A percentile compares a stretch with the other conserved stretches of the same genome.
These are phyloP conservation scores for Rostratula benghalensis DNA, from an alignment of 2,113 vertebrate genomes.

Conservation along the genomic window DNA sequence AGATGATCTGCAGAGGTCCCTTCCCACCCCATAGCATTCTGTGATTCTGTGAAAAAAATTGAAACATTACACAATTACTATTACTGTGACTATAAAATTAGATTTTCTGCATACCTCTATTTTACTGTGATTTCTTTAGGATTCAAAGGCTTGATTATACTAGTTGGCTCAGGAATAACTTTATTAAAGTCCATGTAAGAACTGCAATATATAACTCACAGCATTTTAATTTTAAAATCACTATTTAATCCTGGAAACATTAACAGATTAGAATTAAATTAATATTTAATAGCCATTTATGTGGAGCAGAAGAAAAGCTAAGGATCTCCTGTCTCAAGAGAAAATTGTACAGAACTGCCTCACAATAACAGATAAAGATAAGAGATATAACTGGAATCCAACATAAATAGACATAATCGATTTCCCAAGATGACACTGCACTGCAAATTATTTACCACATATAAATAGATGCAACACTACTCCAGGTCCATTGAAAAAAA, in stretches of 20 bases:
- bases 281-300: not conserved
- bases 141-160: not conserved
- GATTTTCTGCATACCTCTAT: not conserved
- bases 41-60: not conserved
- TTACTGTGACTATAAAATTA: not conserved
- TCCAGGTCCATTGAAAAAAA: constrained; percentile 72
- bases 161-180: not conserved
- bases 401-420: not conserved
- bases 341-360: not conserved
- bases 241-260: not conserved
- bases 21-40: too few relatives aligned
- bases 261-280: not conserved
- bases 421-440: constrained; percentile 56
- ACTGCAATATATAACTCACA: not conserved
- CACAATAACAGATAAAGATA: not conserved
- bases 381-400: not conserved
- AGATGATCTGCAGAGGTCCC: too few relatives aligned
- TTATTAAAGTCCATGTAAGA: not conserved
- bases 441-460: constrained; percentile 68
- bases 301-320: not conserved
- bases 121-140: not conserved
- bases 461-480: constrained; percentile 74
- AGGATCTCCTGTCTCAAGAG: not conserved
- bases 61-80: not conserved
- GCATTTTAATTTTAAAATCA: not conserved